phyloP scores from a whole-genome alignment of 1,140 invertebrate species.

The Zaprionus africanus region DNA sequence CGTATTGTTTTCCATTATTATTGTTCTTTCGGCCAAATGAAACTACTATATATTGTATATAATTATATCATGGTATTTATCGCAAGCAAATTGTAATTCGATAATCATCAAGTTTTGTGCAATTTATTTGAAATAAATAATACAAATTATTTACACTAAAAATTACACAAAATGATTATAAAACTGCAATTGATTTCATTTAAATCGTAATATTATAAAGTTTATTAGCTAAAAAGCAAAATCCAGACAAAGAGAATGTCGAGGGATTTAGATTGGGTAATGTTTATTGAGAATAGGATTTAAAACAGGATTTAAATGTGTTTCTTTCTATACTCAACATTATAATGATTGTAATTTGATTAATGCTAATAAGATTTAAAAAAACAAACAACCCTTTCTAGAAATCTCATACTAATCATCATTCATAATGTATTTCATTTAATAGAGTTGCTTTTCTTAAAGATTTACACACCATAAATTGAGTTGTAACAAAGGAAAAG shows the following conservation, averaged over 20 bases:
- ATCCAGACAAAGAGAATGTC: no score
- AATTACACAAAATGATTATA: conserved; percentile 18
- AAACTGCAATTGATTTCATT: neutral
- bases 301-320: no score
- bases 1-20: conserved; percentile 25
- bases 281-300: no score
- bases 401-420: no score
- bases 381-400: no score
- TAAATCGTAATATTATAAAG: neutral
- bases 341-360: no score
- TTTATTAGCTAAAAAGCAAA: neutral
- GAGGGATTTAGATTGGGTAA: no score
- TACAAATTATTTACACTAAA: conserved; percentile 38
- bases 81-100: conserved; percentile 58
- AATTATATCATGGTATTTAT: conserved; percentile 11
- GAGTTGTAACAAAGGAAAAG: neutral
- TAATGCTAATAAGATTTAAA: no score
- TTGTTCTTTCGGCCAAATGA: conserved; percentile 27
- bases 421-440: no score
- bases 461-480: neutral
- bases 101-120: conserved; percentile 57
- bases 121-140: conserved; percentile 16
- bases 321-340: no score
- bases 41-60: conserved; percentile 5
- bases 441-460: neutral